Evolutionary conservation across 2,888 invertebrate species (phyloP), one percentile per base, ranked within the genome.

Genomic region (Pristionchus entomophagus): DNA sequence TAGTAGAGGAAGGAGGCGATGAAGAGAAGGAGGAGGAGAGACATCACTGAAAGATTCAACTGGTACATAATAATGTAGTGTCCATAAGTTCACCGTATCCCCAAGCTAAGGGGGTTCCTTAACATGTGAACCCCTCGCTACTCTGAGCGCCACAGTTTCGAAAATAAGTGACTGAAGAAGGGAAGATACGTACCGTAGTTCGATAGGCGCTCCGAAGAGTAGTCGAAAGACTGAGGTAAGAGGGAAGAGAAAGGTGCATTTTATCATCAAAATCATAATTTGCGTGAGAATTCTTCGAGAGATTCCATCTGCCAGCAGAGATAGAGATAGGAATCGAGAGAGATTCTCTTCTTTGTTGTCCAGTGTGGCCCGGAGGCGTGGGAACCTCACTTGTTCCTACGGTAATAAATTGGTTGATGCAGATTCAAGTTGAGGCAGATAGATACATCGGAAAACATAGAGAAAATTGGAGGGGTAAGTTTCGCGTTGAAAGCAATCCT

Each of bases 1-100:
- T 85, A 77, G 77, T 59, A 35, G 85, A 85, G 22, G 73, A 73
- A 85, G 35, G 45, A 4, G 19, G n/a, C 19, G 38, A 69, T 14
- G 78, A 73, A 17, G 19, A 80, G 19, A 10, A 80, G 32, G 29
- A 32, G 51, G 45, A 45, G 12, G 51, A 12, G 51, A 32, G 49
- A 80, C 78, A 80, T 51, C n/a, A n/a, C n/a, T n/a, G n/a, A n/a
- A n/a, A n/a, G n/a, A n/a, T n/a, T n/a, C n/a, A n/a, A n/a, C n/a
- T n/a, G n/a, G n/a, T n/a, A n/a, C n/a, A n/a, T n/a, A n/a, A n/a
- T n/a, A n/a, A n/a, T n/a, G n/a, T n/a, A n/a, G n/a, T n/a, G n/a
- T n/a, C n/a, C n/a, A n/a, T n/a, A n/a, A n/a, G n/a, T n/a, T n/a
- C n/a, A n/a, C n/a, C n/a, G n/a, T n/a, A n/a, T n/a, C n/a, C n/a